phyloP scores from a whole-genome alignment of 1,140 invertebrate genomes.

The Oreohelix idahoensis region DNA sequence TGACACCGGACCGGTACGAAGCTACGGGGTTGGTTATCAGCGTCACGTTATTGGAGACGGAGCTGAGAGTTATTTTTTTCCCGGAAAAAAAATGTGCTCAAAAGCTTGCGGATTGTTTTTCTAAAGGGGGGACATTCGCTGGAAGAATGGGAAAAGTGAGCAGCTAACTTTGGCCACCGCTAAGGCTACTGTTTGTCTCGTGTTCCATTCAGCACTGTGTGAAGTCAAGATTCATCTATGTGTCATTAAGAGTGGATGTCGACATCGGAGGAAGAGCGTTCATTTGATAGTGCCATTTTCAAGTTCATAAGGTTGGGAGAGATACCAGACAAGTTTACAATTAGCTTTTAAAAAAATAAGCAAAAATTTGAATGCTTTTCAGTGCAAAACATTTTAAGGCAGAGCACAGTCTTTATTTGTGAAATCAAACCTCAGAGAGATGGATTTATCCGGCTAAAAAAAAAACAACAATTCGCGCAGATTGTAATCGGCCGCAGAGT shows the following conservation, averaged over 20 bases:
- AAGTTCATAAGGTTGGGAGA: too few relatives aligned
- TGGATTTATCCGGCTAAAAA: too few relatives aligned
- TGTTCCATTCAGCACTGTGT: neutral
- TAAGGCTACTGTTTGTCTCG: constrained; percentile 17
- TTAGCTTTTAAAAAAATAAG: too few relatives aligned
- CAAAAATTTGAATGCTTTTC: too few relatives aligned
- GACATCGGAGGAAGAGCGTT: neutral
- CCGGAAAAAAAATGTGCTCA: constrained; percentile 19
- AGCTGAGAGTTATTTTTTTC: neutral
- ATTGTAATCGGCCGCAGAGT: too few relatives aligned
- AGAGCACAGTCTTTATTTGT: too few relatives aligned
- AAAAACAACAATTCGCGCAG: too few relatives aligned
- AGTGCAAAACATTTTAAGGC: too few relatives aligned
- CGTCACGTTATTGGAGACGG: constrained; percentile 22
- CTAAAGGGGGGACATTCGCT: constrained; percentile 19
- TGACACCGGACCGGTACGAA: constrained; percentile 3
- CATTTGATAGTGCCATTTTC: neutral
- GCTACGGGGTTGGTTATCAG: constrained; percentile 13
- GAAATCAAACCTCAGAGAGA: too few relatives aligned
- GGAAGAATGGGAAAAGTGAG: constrained; percentile 14
- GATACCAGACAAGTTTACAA: too few relatives aligned
- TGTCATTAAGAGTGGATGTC: neutral
- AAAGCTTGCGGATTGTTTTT: constrained; percentile 19
- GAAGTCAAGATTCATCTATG: neutral
- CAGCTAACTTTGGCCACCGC: neutral